Conservation (phyloP, 2,113 vertebrate species). For the Cichladusa arquata region DNA sequence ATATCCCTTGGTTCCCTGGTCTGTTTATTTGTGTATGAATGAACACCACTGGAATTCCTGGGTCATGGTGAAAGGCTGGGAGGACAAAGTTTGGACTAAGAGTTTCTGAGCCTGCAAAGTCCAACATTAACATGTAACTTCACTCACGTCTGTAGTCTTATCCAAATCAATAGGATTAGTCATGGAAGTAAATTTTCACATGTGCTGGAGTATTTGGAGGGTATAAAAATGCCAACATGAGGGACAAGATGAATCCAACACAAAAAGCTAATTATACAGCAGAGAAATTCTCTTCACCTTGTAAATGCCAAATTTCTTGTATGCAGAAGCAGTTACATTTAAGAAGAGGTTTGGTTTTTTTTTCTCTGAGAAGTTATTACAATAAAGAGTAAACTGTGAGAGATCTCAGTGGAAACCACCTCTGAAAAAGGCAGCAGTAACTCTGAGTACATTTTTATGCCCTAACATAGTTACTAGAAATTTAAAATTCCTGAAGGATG, state of each 20-base stretch:
- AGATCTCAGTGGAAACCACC: neutral
- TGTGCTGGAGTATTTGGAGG: neutral
- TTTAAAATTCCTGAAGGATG: neutral
- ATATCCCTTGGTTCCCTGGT: neutral
- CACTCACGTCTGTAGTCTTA: neutral
- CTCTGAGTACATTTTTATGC: neutral
- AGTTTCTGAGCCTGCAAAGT: neutral
- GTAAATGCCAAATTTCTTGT: neutral
- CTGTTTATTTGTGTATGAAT: constrained; percentile 29
- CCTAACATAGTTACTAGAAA: neutral
- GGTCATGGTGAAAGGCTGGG: neutral
- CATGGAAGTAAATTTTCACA: neutral
- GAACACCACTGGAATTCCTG: neutral
- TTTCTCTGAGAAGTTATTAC: neutral
- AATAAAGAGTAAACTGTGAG: neutral
- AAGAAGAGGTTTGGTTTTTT: neutral
- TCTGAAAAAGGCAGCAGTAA: neutral
- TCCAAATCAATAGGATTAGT: neutral
- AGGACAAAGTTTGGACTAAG: neutral
- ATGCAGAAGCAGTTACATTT: neutral
- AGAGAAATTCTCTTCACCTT: neutral
- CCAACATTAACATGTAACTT: neutral
- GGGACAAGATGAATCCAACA: neutral
- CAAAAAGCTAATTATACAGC: neutral
- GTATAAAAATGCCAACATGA: neutral